Conservation (phyloP, 1,140 invertebrate species). For the Araneus ventricosus region DNA sequence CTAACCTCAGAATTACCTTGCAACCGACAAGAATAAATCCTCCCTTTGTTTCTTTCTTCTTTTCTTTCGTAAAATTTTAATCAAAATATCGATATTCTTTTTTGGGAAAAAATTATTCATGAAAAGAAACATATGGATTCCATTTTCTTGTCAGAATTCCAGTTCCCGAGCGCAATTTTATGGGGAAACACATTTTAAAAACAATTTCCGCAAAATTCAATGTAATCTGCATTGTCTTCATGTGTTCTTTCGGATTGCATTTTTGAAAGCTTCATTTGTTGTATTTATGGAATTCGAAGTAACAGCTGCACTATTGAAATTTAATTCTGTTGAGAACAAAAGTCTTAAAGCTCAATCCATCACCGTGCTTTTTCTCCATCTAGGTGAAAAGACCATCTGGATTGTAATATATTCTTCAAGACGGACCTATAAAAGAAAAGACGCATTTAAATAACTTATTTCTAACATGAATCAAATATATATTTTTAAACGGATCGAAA, state of each 20-base stretch:
- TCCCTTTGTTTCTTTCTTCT: not conserved
- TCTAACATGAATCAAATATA: conserved; percentile 21
- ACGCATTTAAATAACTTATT: conserved; percentile 35
- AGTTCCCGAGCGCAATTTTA: not conserved
- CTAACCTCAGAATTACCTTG: not conserved
- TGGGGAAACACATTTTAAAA: not conserved
- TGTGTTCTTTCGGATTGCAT: not conserved
- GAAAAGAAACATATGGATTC: not conserved
- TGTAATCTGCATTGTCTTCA: not conserved
- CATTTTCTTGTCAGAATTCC: not conserved
- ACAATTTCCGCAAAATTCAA: not conserved
- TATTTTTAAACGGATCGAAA: not conserved
- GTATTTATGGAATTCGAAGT: not conserved
- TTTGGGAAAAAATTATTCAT: not conserved
- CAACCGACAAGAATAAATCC: not conserved
- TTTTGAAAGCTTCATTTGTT: not conserved
- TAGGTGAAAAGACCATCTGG: not conserved
- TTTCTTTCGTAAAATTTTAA: not conserved
- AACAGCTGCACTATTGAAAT: conserved; percentile 3
- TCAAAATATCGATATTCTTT: not conserved
- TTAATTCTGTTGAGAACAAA: conserved; percentile 32
- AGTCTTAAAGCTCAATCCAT: conserved; percentile 37
- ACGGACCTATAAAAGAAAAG: conserved; percentile 28
- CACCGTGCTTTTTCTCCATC: not conserved
- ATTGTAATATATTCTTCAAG: conserved; percentile 32